Conservation (phyloP, 2,797 vertebrate genomes). For the Syndactyla subalaris region DNA sequence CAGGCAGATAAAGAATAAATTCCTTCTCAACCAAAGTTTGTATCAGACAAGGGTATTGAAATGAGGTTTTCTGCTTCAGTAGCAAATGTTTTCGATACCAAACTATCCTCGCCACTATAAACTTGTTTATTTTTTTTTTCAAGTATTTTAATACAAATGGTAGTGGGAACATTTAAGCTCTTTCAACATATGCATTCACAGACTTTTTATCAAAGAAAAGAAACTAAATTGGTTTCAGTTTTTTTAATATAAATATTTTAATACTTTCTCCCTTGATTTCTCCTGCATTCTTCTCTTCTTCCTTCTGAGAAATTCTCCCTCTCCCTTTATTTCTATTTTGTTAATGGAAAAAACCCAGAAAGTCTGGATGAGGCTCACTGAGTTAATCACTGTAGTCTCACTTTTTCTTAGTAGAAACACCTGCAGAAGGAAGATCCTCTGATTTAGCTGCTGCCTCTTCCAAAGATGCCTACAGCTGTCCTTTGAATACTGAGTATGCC, state of each 20-base stretch:
- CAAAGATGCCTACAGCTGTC: conserved; percentile 12
- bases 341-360: neutral
- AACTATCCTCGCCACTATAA: accelerated
- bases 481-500: conserved; percentile 27
- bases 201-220: neutral
- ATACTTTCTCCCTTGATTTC: neutral
- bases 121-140: neutral
- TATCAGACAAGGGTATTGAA: neutral
- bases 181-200: neutral
- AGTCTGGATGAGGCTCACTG: neutral
- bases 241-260: neutral
- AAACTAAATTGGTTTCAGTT: neutral
- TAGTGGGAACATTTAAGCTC: accelerated
- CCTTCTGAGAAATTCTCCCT: neutral
- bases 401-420: neutral
- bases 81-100: neutral
- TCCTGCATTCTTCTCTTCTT: neutral
- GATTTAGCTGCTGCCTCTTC: conserved; percentile 1
- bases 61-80: neutral
- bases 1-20: neutral
- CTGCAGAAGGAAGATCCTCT: conserved; percentile 2
- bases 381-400: neutral
- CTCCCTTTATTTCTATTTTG: neutral
- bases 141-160: neutral
- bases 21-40: neutral